Percentiles rank a stretch among this genome's conserved stretches.
These are phyloP conservation scores for Sebastes fasciatus DNA, from an alignment of 2,113 vertebrate genomes.

Conservation along the genomic window DNA sequence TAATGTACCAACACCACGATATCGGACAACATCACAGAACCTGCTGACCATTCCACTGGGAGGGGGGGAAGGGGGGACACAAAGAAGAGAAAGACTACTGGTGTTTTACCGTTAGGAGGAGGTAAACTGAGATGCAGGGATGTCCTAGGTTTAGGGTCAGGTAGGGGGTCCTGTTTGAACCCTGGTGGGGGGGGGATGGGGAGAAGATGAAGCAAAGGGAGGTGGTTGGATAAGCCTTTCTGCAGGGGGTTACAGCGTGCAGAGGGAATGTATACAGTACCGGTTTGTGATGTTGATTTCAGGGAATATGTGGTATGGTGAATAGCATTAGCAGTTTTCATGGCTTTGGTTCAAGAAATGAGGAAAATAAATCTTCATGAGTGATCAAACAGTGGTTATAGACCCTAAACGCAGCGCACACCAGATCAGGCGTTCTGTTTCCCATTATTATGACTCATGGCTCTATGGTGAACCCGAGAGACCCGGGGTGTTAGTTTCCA, in stretches of 20 bases:
- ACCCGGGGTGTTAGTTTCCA: constrained; percentile 41
- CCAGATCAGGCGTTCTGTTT: constrained; percentile 28
- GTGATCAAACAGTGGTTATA: constrained; percentile 35
- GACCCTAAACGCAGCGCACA: constrained; percentile 7
- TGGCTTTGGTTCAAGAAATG: constrained; percentile 41
- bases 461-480: constrained; percentile 26
- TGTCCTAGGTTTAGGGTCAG: constrained; percentile 83
- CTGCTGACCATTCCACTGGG: constrained; percentile 59
- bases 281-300: constrained; percentile 64
- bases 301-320: constrained; percentile 23
- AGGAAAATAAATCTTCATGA: constrained; percentile 21
- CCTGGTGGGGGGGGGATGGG: constrained; percentile 67
- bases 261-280: constrained; percentile 1
- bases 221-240: constrained; percentile 43
- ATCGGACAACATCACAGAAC: constrained; percentile 73
- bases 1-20: constrained; percentile 66
- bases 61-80: constrained; percentile 44
- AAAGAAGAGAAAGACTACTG: constrained; percentile 52
- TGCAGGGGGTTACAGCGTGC: constrained; percentile 17
- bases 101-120: constrained; percentile 82
- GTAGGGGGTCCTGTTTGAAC: constrained; percentile 79
- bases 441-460: constrained; percentile 19
- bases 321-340: constrained; percentile 41
- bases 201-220: constrained; percentile 70
- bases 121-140: constrained; percentile 85